Percentiles rank a stretch among this genome's conserved stretches.
Conservation (phyloP, 2,113 vertebrate species). For the Jaculus jaculus region DNA sequence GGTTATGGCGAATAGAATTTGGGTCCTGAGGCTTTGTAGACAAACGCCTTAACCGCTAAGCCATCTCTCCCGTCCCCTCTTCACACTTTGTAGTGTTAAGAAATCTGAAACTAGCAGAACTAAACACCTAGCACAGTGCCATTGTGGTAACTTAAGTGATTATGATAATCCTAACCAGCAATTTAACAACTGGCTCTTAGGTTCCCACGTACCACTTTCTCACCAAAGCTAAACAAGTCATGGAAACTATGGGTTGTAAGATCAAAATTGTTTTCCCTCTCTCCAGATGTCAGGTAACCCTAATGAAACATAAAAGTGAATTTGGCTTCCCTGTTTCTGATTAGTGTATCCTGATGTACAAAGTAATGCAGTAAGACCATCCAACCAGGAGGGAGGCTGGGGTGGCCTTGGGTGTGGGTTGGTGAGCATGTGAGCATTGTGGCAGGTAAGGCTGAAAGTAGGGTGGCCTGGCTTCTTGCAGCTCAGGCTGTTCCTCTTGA, state of each 20-base stretch:
- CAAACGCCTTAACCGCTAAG: too few species aligned
- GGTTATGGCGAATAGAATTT: too few species aligned
- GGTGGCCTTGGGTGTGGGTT: background rate
- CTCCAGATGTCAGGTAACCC: background rate
- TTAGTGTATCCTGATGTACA: background rate
- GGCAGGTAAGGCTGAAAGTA: accelerated
- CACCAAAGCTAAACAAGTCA: background rate
- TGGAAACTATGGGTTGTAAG: background rate
- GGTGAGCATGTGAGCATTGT: background rate
- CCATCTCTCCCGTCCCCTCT: too few species aligned
- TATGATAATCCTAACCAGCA: background rate
- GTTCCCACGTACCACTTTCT: background rate
- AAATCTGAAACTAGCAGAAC: background rate
- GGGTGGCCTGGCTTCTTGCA: background rate
- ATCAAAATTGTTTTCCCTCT: background rate
- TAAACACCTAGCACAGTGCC: background rate
- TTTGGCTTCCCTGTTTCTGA: background rate
- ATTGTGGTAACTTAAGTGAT: background rate
- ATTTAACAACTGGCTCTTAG: background rate
- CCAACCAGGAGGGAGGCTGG: background rate
- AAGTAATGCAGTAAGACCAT: background rate
- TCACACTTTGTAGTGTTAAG: background rate
- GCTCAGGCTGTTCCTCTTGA: background rate
- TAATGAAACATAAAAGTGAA: background rate
- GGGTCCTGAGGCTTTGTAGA: too few species aligned